These are phyloP conservation scores for Limnodromus scolopaceus DNA, from an alignment of 2,797 vertebrate genomes.

Conservation along the genomic window DNA sequence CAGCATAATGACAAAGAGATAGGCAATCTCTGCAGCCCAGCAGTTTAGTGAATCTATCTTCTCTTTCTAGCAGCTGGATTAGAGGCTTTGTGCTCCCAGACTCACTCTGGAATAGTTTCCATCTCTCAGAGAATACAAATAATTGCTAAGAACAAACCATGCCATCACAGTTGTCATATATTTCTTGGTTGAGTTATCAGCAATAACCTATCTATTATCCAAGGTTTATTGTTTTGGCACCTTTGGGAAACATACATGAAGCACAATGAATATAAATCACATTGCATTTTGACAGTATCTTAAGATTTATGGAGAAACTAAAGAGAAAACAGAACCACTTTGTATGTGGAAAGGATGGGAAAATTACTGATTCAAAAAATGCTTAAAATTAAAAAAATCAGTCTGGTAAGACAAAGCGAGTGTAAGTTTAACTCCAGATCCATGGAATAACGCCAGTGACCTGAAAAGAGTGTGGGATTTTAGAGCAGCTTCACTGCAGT, in stretches of 20 bases:
- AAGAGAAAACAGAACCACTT: slow-evolving; percentile 11
- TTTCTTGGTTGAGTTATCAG: slow-evolving; percentile 63
- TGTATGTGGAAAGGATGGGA: background rate
- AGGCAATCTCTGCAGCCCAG: background rate
- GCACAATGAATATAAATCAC: slow-evolving; percentile 48
- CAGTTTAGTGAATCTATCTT: slow-evolving; percentile 2
- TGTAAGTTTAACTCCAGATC: background rate
- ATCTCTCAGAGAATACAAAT: slow-evolving; percentile 53
- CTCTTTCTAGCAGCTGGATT: slow-evolving; percentile 4
- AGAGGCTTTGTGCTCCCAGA: slow-evolving; percentile 22
- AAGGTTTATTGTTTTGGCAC: slow-evolving; percentile 52
- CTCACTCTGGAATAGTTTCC: slow-evolving; percentile 9
- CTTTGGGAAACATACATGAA: slow-evolving; percentile 40
- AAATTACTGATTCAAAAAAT: background rate
- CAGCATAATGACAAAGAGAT: background rate
- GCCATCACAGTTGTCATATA: slow-evolving; percentile 30
- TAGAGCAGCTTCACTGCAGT: background rate
- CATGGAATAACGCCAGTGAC: background rate
- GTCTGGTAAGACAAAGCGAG: background rate
- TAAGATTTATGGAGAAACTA: slow-evolving; percentile 33
- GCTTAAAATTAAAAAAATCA: background rate
- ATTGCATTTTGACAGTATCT: slow-evolving; percentile 10
- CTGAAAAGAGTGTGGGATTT: background rate
- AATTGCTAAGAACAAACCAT: slow-evolving; percentile 10
- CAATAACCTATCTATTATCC: slow-evolving; percentile 49